phyloP scores from a whole-genome alignment of 1,140 invertebrate species.

The Lepidurus apus region DNA sequence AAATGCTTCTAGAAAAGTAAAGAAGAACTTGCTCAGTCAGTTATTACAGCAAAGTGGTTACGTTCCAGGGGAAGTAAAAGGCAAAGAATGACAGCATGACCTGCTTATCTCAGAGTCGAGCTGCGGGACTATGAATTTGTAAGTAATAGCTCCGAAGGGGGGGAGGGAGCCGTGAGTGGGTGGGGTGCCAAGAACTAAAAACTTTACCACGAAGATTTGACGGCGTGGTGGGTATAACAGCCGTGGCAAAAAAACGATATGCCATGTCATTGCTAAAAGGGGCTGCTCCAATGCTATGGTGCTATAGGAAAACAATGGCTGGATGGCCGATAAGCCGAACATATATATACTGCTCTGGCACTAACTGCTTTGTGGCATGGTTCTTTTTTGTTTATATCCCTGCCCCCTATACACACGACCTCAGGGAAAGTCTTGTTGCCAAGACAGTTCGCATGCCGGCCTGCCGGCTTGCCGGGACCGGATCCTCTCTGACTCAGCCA shows the following conservation, averaged over 20 bases:
- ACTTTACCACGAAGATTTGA: conserved; percentile 15
- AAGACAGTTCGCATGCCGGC: not conserved
- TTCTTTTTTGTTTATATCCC: not conserved
- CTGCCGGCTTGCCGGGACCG: not conserved
- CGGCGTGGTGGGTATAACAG: conserved; percentile 13
- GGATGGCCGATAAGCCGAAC: conserved; percentile 12
- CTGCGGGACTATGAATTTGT: conserved; percentile 13
- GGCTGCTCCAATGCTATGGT: not conserved
- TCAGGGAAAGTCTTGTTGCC: not conserved
- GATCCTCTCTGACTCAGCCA: not conserved
- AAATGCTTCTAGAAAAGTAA: not conserved
- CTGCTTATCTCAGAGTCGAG: conserved; percentile 14
- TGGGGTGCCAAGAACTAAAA: conserved; percentile 11
- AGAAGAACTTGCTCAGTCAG: not conserved
- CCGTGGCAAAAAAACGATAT: conserved; percentile 15
- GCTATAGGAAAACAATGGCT: not conserved
- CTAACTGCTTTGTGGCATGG: conserved; percentile 18
- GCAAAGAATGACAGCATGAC: not conserved
- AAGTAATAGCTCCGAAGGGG: conserved; percentile 20
- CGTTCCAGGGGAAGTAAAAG: not conserved
- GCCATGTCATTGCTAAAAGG: conserved; percentile 1
- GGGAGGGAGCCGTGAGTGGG: not conserved
- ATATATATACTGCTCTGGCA: conserved; percentile 11
- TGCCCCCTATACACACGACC: not conserved
- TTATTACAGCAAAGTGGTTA: not conserved